A percentile compares a stretch with the other conserved stretches of the same genome.
Conservation (phyloP, 2,797 vertebrate species). For the Typhlichthys subterraneus region DNA sequence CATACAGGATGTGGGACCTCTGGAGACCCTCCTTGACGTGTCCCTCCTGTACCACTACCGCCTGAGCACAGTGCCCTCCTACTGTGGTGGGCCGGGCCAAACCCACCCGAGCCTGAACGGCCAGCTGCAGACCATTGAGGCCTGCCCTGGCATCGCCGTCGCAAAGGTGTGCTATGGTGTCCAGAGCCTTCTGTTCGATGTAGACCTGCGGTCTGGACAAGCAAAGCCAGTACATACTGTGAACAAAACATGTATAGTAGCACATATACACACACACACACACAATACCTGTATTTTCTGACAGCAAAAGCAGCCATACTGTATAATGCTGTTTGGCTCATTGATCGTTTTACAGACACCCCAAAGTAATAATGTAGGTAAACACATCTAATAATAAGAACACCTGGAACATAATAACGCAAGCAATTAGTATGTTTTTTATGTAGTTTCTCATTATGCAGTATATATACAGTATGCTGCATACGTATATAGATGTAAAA, state of each 20-base stretch:
- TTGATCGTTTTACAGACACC: too few species aligned
- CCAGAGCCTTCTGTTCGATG: slow-evolving; percentile 90
- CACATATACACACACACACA: background rate
- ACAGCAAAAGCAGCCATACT: too few species aligned
- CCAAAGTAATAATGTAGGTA: too few species aligned
- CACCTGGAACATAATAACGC: too few species aligned
- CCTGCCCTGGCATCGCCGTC: slow-evolving; percentile 92
- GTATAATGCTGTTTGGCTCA: too few species aligned
- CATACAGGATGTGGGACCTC: slow-evolving; percentile 94
- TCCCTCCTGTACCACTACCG: slow-evolving; percentile 84
- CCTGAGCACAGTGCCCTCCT: slow-evolving; percentile 30
- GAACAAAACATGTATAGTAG: background rate
- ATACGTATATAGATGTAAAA: background rate
- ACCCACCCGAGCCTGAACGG: slow-evolving; percentile 86
- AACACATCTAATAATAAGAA: too few species aligned
- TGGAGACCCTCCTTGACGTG: slow-evolving; percentile 95
- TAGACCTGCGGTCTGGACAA: slow-evolving; percentile 77
- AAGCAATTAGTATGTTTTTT: too few species aligned
- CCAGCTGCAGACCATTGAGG: slow-evolving; percentile 93
- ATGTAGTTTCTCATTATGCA: too few species aligned
- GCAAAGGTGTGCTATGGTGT: slow-evolving; percentile 89
- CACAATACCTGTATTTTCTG: background rate
- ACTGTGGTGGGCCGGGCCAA: slow-evolving; percentile 14
- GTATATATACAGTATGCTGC: too few species aligned
- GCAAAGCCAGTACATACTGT: slow-evolving; percentile 2